Base-by-base conservation (phyloP, 2,888 invertebrate genomes). In the Caenorhabditis sp. region DNA sequence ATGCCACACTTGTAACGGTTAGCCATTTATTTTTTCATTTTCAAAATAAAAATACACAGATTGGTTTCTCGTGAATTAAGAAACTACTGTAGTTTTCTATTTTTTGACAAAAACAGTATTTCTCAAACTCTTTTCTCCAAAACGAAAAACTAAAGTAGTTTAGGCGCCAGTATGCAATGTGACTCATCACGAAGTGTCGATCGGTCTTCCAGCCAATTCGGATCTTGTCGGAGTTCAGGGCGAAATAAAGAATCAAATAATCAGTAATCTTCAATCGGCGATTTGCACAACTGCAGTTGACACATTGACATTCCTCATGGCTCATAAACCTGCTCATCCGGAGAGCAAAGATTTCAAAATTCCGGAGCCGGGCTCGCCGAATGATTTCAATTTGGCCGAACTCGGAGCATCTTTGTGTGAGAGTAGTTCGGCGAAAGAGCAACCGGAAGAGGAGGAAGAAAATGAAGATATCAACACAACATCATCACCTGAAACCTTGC, bases 121-220 rank as follows among this genome's bases (percentile, higher is more conserved):
- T n/a, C n/a, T n/a, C n/a, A n/a, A n/a, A n/a, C n/a, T n/a, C n/a
- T n/a, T n/a, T n/a, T n/a, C n/a, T n/a, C n/a, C n/a, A 27, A 49
- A 49, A 59, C 24, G 21, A 49, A 4, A 57, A 37, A 2, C 31
- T 26, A 19, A n/a, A 54, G 4, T 36, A 31, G 62, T 75, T 54
- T 51, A 78, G 76, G 76, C 79, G 0, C 76, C 78, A 0, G 64
- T 76, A 19, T 82, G 82, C 55, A 70, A 78, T 43, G 81, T 82
- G 23, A 81, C 75, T 8, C 76, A 77, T 36, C 69, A 77, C 1
- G 74, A 74, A 26, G 37, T 80, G 12, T 50, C 66, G 1, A 36
- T 79, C 12, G 64, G 66, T 8, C 72, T 81, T 69, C 70, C 73
- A 23, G 66, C 77, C 1, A 65, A 63, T 26, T 77, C 77, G 5